Base-by-base conservation (phyloP, 2,888 invertebrate genomes). In the Hanleya hanleyi region DNA sequence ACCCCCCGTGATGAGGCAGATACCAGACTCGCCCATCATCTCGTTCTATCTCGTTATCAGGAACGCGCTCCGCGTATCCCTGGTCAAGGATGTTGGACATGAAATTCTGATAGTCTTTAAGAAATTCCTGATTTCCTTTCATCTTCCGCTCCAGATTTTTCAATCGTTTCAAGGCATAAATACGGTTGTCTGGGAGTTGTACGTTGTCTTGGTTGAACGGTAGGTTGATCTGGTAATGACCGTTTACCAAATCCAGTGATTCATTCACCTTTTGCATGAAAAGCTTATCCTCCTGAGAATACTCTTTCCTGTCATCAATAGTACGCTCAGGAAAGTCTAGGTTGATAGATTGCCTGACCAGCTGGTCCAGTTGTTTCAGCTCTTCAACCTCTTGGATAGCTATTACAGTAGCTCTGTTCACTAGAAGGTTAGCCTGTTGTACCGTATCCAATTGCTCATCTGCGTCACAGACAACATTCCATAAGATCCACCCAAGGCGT, bases 41-140 rank as follows among this genome's bases (percentile, higher is more conserved):
- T n/a, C n/a, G n/a, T n/a, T n/a, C n/a, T n/a, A n/a, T n/a, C n/a
- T n/a, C n/a, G n/a, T n/a, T n/a, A n/a, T n/a, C n/a, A n/a, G n/a
- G n/a, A n/a, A n/a, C n/a, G n/a, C n/a, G n/a, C n/a, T n/a, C 38
- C 67, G n/a, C 76, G 57, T 76, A 77, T 2, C 73, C 69, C 15
- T 70, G 69, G 7, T 69, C 57, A 37, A 77, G 67, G 1, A 76
- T 69, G 32, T 69, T 76, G 9, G 41, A 51, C 78, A 78, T n/a
- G n/a, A 72, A 74, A 9, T 49, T 38, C 18, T n/a, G 47, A 41
- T 75, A 78, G 29, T 74, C 74, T 32, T 36, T 22, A 41, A 57
- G 41, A 37, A 76, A 70, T 50, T 67, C 57, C 3, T 41, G 22
- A 50, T 73, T 62, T 12, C 38, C 47, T 32, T 51, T 29, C 37